Base-by-base conservation (phyloP, 2,888 invertebrate genomes). In the Zaprionus lineosus region DNA sequence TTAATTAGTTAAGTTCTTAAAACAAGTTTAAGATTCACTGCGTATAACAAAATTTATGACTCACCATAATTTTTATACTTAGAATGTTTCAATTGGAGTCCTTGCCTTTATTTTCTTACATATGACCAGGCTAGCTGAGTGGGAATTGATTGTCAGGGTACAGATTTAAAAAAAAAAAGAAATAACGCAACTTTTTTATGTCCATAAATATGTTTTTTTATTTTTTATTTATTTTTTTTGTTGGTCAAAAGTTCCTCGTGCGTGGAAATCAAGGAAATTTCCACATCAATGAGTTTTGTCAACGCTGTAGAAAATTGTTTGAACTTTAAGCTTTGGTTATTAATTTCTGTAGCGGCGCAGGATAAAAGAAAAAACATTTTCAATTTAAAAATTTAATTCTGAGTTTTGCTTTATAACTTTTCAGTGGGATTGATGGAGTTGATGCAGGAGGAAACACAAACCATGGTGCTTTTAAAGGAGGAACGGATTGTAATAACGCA, bases 241-340 rank as follows among this genome's bases (percentile, higher is more conserved):
- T 4, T 33, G 36, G 28, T 37, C 34, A 50, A 74, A 66, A 71
- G 56, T 82, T 82, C 59, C 39, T 59, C 46, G 44, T 58, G 78
- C 70, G 43, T 55, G 34, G 69, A 62, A 81, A 81, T 66, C 66
- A 51, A 37, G 52, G 37, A 43, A 47, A 50, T 64, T 79, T 75
- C 29, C 52, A 29, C 76, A 62, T 64, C 67, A 66, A 43, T 47
- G 56, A 61, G 24, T 50, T 9, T 31, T 16, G 29, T 41, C 18
- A 12, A 31, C 50, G 12, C 39, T 34, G 21, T 43, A 40, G 24
- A 48, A 65, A 52, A 33, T 74, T 8, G 50, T 46, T 31, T 62
- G 36, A 52, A 59, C 53, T 74, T 75, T 50, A 61, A 59, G 46
- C 24, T 44, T 15, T 29, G 21, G 14, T 33, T 40, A 52, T 43